Percentiles rank a stretch among this genome's conserved stretches.
Evolutionary conservation across 2,888 invertebrate genomes (phyloP).

Genomic region (Omphaloscelis lunosa): DNA sequence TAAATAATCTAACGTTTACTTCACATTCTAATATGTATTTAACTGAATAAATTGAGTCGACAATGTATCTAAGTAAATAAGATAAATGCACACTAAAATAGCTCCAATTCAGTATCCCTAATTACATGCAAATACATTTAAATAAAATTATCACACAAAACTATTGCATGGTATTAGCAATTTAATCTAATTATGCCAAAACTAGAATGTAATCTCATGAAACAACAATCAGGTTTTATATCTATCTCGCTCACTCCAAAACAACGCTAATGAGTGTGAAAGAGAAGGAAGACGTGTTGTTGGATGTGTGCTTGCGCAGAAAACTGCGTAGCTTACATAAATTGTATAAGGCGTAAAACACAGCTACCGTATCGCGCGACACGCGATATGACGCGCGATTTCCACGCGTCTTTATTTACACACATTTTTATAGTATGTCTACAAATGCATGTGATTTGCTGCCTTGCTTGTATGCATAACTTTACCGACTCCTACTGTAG

Average conservation of each 20-base stretch:
- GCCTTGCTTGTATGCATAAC: background rate
- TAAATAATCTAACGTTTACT: background rate
- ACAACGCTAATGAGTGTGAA: conserved; percentile 1
- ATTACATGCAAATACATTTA: conserved; percentile 47
- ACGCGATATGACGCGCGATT: conserved; percentile 51
- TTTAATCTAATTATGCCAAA: conserved; percentile 68
- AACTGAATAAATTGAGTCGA: conserved; percentile 1
- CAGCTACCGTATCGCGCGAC: conserved; percentile 60
- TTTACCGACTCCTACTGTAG: background rate
- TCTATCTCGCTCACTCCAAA: conserved; percentile 3
- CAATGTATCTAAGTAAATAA: conserved; percentile 13
- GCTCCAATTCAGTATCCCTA: conserved; percentile 10
- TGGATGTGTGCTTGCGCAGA: conserved; percentile 58
- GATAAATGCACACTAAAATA: conserved; percentile 3
- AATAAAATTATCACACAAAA: conserved; percentile 58
- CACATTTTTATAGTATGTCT: background rate
- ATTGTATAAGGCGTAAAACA: conserved; percentile 61
- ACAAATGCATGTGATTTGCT: conserved; percentile 4
- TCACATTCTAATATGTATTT: background rate
- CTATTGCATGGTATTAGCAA: conserved; percentile 56
- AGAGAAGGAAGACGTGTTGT: conserved; percentile 36
- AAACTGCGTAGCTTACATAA: conserved; percentile 61
- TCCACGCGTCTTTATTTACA: conserved; percentile 33
- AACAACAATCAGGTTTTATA: conserved; percentile 60
- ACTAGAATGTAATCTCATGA: conserved; percentile 66